A percentile compares a stretch with the other conserved stretches of the same genome.
phyloP scores from a whole-genome alignment of 2,888 invertebrate genomes.

The Meloe dianella region DNA sequence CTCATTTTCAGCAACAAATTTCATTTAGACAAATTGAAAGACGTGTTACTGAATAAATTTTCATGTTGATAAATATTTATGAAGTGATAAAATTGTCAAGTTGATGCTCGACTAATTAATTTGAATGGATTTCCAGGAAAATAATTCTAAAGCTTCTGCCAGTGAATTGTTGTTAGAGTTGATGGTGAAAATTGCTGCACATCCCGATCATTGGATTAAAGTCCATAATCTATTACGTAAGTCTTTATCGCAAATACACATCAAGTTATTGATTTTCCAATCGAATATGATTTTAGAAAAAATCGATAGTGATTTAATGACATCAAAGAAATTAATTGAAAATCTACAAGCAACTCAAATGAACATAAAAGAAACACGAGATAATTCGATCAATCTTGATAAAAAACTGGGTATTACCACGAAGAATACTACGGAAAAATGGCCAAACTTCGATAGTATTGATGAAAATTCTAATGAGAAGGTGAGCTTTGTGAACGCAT shows the following conservation, averaged over 20 bases:
- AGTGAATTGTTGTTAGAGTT: conserved; percentile 56
- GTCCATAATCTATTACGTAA: conserved; percentile 57
- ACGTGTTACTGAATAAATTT: conserved; percentile 18
- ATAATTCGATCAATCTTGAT: conserved; percentile 11
- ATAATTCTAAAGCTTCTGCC: conserved; percentile 41
- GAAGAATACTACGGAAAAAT: conserved; percentile 19
- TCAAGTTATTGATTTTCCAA: neutral
- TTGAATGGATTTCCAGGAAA: conserved; percentile 28
- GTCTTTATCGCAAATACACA: conserved; percentile 24
- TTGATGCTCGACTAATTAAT: conserved; percentile 17
- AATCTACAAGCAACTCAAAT: conserved; percentile 33
- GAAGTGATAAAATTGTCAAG: conserved; percentile 15
- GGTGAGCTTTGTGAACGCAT: conserved; percentile 36
- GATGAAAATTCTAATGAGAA: conserved; percentile 21
- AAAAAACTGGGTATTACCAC: conserved; percentile 20
- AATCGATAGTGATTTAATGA: conserved; percentile 50
- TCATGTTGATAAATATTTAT: conserved; percentile 17
- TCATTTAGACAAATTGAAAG: conserved; percentile 1
- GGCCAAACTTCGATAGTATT: conserved; percentile 36
- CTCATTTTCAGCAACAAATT: neutral
- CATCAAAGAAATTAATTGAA: conserved; percentile 50
- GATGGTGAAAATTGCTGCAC: conserved; percentile 56
- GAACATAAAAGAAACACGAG: conserved; percentile 13
- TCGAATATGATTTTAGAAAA: conserved; percentile 44
- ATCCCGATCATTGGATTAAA: conserved; percentile 57